phyloP scores from a whole-genome alignment of 2,888 invertebrate genomes.

The Pollenia griseotomentosa region DNA sequence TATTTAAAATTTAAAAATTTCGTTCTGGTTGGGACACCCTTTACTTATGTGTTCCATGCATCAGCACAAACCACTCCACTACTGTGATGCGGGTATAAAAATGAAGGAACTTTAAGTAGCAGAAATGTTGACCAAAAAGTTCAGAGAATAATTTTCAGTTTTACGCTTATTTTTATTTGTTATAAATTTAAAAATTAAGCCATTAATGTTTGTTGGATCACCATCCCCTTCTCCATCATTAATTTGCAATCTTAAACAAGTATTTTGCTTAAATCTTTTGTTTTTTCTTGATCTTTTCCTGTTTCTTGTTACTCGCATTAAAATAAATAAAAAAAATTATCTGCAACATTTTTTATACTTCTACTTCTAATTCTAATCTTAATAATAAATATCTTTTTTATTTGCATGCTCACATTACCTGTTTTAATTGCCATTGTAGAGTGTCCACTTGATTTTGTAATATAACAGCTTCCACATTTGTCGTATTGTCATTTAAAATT shows the following conservation, averaged over 20 bases:
- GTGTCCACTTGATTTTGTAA: constrained; percentile 88
- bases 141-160: no score
- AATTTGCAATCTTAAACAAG: constrained; percentile 14
- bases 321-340: no score
- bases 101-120: no score
- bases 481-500: constrained; percentile 73
- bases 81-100: no score
- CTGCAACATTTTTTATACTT: background rate
- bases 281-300: constrained; percentile 15
- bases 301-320: background rate
- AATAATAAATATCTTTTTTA: background rate
- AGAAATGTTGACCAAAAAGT: no score
- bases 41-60: no score
- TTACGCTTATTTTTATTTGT: no score
- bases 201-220: background rate
- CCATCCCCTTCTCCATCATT: background rate
- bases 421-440: constrained; percentile 89
- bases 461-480: constrained; percentile 86
- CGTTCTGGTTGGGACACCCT: no score
- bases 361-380: background rate
- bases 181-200: background rate
- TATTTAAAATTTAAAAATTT: no score
- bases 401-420: constrained; percentile 84
- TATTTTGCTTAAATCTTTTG: constrained; percentile 70
- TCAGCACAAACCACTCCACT: no score